Base-by-base conservation (phyloP, 2,888 invertebrate genomes). In the Dilophus febrilis region DNA sequence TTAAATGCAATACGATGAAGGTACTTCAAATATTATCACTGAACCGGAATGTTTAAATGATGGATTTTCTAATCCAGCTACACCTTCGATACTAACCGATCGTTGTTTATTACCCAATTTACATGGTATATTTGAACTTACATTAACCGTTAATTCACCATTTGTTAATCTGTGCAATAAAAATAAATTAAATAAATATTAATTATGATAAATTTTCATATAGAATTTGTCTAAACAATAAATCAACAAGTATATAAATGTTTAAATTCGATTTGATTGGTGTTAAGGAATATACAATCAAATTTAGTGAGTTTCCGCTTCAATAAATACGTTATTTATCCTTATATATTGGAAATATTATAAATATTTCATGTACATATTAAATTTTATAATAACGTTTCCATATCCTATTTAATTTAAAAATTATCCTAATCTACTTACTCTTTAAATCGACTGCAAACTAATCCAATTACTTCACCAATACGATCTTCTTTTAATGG, bases 391-490 rank as follows among this genome's bases (percentile, higher is more conserved):
- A 31, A 41, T 22, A 36, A 16, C 34, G 5, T 4, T 13, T 13
- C 16, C 7, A 13, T 16, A 32, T 14, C 16, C 5, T 6, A 16
- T 31, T 35, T 19, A 27, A 3, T 22, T 27, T 28, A 17, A 27
- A 37, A 18, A n/a, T 13, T 22, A 31, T 32, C 36, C 31, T 12
- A 10, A 22, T 30, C 7, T n/a, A 73, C 80, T 72, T 64, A 88
- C 88, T 75, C 72, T 47, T 70, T 66, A 61, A 77, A 86, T 55
- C 79, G 70, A 49, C 79, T 75, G 52, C 78, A 75, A 5, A 92
- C 64, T 40, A 82, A 71, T 12, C 90, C 94, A 12, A 92, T 70
- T 26, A 90, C 66, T 59, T 94, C 92, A 0, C 91, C 92, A 38
- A 90, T 74, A 46, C 82, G 68, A 59, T 91, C 88, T 45, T 81